Base-by-base conservation (phyloP, 30 jellyfish, hydroid and myxozoan genomes). In the Chrysaora quinquecirrha region DNA sequence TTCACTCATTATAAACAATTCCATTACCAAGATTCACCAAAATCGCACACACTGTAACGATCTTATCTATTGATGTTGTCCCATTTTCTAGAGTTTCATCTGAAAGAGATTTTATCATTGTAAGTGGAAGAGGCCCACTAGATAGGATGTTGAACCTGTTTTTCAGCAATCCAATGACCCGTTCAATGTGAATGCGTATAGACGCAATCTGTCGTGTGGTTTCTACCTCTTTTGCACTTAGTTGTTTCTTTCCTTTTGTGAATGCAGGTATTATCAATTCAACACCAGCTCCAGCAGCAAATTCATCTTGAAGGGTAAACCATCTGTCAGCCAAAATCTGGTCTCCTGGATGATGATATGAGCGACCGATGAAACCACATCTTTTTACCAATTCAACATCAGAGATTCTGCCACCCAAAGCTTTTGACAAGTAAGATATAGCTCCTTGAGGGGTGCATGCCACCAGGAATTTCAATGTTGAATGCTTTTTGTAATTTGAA, bases 181-280 rank as follows among this genome's bases (percentile, higher is more conserved):
- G n/a, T n/a, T n/a, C n/a, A n/a, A n/a, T 60, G 33, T 60, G 72
- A n/a, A 60, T 60, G 9, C 72, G 72, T n/a, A 60, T 60, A 27
- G 72, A 60, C n/a, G 72, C 72, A 60, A 60, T 60, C 72, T 60
- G 72, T 27, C 72, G 29, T 21, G 72, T n/a, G 29, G n/a, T n/a
- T n/a, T n/a, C n/a, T n/a, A n/a, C n/a, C n/a, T n/a, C n/a, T n/a
- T n/a, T n/a, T n/a, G n/a, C n/a, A n/a, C n/a, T n/a, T n/a, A n/a
- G n/a, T n/a, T n/a, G n/a, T n/a, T n/a, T n/a, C n/a, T n/a, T n/a
- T n/a, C n/a, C n/a, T n/a, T n/a, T n/a, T n/a, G n/a, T n/a, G n/a
- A n/a, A n/a, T n/a, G n/a, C n/a, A n/a, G 72, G 72, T 60, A 27
- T 60, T 60, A 60, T 60, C 29, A 60, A 27, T 20, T 60, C 33